Evolutionary conservation across 2,888 invertebrate species (phyloP).

Genomic region (Pollenia labialis): DNA sequence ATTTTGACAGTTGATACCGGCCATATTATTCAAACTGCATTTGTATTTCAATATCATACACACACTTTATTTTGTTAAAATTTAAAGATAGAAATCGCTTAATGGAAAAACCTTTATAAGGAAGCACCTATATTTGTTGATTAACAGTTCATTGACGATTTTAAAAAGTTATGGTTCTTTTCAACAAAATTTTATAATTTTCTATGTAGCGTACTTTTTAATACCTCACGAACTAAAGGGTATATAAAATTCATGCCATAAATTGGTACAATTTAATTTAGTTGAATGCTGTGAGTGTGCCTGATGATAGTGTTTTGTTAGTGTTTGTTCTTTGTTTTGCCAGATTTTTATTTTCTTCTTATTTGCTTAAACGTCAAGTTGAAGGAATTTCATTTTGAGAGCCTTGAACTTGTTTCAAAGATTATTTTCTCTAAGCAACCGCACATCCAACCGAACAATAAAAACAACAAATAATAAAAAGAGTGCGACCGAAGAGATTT

Average conservation of each 20-base stretch:
- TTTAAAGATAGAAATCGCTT: not conserved
- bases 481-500: slow-evolving; percentile 11
- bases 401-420: slow-evolving; percentile 80
- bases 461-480: slow-evolving; percentile 14
- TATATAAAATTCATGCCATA: slow-evolving; percentile 27
- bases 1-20: too few species aligned
- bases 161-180: too few species aligned
- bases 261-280: slow-evolving; percentile 50
- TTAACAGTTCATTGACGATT: too few species aligned
- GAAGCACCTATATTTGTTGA: too few species aligned
- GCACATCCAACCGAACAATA: slow-evolving; percentile 14
- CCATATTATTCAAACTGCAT: too few species aligned
- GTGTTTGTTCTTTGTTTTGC: slow-evolving; percentile 16
- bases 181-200: too few species aligned
- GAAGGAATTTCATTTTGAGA: slow-evolving; percentile 74
- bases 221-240: too few species aligned
- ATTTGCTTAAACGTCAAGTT: slow-evolving; percentile 69
- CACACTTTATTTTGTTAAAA: too few species aligned
- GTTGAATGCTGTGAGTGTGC: slow-evolving; percentile 45
- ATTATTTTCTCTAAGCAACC: slow-evolving; percentile 23
- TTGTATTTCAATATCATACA: too few species aligned
- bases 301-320: not conserved
- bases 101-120: too few species aligned
- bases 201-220: too few species aligned
- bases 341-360: slow-evolving; percentile 55